Percentiles rank a stretch among this genome's conserved stretches.
Evolutionary conservation across 2,797 vertebrate species (phyloP).

Genomic region (Remorina albescens): DNA sequence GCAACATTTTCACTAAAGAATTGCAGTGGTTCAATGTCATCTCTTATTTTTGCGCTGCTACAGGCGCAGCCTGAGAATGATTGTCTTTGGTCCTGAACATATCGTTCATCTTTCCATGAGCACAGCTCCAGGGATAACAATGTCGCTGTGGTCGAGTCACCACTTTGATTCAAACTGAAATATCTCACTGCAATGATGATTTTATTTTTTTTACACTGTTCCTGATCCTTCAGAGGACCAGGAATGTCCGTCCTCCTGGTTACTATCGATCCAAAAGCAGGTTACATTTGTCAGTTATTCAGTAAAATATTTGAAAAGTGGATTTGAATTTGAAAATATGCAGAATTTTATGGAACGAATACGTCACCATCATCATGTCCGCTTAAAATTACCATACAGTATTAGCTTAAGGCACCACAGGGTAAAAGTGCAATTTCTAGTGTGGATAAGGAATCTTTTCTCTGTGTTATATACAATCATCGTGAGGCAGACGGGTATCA

Average conservation of each 20-base stretch:
- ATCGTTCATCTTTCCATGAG: background rate
- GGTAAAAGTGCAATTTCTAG: too few relatives aligned
- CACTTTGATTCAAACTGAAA: background rate
- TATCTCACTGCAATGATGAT: background rate
- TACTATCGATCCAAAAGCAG: background rate
- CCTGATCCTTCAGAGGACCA: background rate
- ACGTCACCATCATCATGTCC: too few relatives aligned
- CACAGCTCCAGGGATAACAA: background rate
- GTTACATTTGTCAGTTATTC: background rate
- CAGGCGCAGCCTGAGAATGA: background rate
- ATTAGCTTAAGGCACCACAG: too few relatives aligned
- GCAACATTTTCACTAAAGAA: background rate
- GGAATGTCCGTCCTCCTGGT: background rate
- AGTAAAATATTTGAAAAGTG: background rate
- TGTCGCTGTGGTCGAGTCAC: background rate
- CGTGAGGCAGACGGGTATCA: background rate
- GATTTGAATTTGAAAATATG: background rate
- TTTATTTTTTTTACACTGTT: background rate
- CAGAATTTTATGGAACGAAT: too few relatives aligned
- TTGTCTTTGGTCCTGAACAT: background rate
- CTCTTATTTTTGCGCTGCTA: background rate
- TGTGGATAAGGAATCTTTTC: background rate
- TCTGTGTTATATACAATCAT: background rate
- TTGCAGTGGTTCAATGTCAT: background rate
- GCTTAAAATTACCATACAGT: too few relatives aligned